Evolutionary conservation across 1,140 invertebrate species (phyloP).

Genomic region (Lamellibrachia luymesi): DNA sequence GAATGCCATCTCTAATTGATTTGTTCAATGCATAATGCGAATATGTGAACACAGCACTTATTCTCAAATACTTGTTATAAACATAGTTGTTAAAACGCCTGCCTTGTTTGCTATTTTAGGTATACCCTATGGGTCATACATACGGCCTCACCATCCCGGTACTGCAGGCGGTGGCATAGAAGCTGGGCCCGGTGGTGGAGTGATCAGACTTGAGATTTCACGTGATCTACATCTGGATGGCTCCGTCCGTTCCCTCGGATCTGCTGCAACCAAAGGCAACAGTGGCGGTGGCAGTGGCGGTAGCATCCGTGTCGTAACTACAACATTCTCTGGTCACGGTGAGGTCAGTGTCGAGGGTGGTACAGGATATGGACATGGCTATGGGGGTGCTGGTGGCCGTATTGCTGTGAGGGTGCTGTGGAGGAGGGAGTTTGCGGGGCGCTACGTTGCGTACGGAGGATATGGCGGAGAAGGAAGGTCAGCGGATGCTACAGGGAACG

Average conservation of each 20-base stretch:
- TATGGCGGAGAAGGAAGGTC: conserved; percentile 11
- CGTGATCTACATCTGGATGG: conserved; percentile 40
- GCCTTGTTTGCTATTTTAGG: conserved; percentile 28
- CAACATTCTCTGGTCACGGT: conserved; percentile 45
- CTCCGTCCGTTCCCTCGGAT: conserved; percentile 32
- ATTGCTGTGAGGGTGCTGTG: conserved; percentile 38
- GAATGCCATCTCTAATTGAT: too few relatives aligned
- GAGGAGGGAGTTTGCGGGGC: conserved; percentile 39
- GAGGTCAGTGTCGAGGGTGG: conserved; percentile 36
- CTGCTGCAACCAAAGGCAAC: conserved; percentile 27
- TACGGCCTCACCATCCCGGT: conserved; percentile 35
- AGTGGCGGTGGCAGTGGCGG: conserved; percentile 45
- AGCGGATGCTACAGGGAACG: conserved; percentile 29
- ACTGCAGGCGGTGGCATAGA: conserved; percentile 35
- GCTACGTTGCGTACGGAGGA: conserved; percentile 37
- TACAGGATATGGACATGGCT: conserved; percentile 31
- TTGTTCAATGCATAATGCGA: too few relatives aligned
- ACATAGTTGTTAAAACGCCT: not conserved
- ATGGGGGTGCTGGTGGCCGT: conserved; percentile 41
- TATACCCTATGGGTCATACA: conserved; percentile 38
- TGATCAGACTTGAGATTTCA: conserved; percentile 37
- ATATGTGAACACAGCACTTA: not conserved
- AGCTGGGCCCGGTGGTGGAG: conserved; percentile 36
- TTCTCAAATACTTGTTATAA: not conserved
- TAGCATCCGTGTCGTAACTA: conserved; percentile 37